Evolutionary conservation across 2,113 vertebrate species (phyloP), one percentile per base, ranked within the genome.

Genomic region (Apaloderma vittatum): DNA sequence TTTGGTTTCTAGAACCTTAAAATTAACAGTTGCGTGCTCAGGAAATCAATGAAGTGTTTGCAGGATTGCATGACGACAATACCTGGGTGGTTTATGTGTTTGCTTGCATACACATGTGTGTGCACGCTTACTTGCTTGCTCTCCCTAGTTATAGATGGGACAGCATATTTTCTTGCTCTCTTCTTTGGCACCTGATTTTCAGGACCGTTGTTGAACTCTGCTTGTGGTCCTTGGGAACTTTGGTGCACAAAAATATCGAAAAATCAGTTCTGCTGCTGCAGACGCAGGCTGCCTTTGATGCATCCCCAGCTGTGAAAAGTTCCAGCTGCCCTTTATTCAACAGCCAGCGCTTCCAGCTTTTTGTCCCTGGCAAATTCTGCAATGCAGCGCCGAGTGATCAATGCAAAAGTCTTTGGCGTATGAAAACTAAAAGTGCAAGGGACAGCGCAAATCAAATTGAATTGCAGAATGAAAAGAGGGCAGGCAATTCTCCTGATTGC

Each of bases 341-440:
- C 36, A 87, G 80, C 88, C 83, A 48, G 73, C 0, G 6, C 91
- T 89, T 87, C 86, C 76, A 87, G 95, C 88, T 91, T 66, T 87
- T 66, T 87, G 80, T 95, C 73, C 90, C 86, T 66, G 88, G 83
- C 93, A 94, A 89, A 81, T 75, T 89, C 96, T 97, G 95, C 95
- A 97, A 94, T 97, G 97, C 96, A 96, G 97, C 70, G 92, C 73
- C 3, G 0, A 68, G 70, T 30, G 92, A 97, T 96, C 96, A 94
- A 95, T 97, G 96, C 91, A 77, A 93, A 92, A 90, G 48, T 49
- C 63, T 96, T 86, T 94, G 97, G 84, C 83, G 34, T 6, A 26
- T 14, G 66, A 40, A 75, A 70, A 55, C 86, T 6, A 2, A 29
- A 96, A 97, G 70, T 54, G 86, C 86, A 78, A 12, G 74, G 66